Base-by-base conservation (phyloP, 2,888 invertebrate species). In the Alsophila aescularia region DNA sequence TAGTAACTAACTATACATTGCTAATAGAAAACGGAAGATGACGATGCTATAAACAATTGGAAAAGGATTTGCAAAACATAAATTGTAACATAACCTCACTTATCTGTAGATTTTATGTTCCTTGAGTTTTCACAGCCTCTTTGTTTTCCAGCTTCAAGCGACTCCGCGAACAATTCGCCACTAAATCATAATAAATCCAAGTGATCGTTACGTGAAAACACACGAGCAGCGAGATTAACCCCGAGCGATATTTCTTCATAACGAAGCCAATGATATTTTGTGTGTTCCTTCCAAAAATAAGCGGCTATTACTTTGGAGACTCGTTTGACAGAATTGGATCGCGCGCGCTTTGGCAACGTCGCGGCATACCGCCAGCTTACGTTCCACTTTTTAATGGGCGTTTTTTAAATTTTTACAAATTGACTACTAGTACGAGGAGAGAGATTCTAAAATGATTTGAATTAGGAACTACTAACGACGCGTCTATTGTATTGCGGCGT, bases 281-380 rank as follows among this genome's bases (percentile, higher is more conserved):
- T 79, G 77, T 71, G 73, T 83, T 85, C 73, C 81, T 83, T 81
- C 84, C 86, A 75, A 85, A 87, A 88, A 90, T 88, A 88, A 81
- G 76, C 79, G 67, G 78, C 76, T 81, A 87, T 86, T 86, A 87
- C 75, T 87, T 83, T 79, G 72, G 73, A 75, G 71, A 74, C 72
- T 64, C 74, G 69, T 83, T 86, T 88, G 87, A 88, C 87, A 87
- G 83, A 88, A 79, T 77, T 84, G 83, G 88, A 85, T 69, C 88
- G 83, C 73, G 73, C 69, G 73, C 65, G 69, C 69, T 77, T 81
- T 85, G 85, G 81, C 84, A 83, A 62, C 77, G 64, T 66, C 58
- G 58, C 52, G 47, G 60, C 60, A 54, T 60, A 58, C 56, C 61
- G 54, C 55, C 45, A 56, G 56, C 49, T 61, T 60, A 60, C 65